These are phyloP conservation scores for Tetramorium simillimum DNA, from an alignment of 1,140 invertebrate genomes.

Conservation along the genomic window DNA sequence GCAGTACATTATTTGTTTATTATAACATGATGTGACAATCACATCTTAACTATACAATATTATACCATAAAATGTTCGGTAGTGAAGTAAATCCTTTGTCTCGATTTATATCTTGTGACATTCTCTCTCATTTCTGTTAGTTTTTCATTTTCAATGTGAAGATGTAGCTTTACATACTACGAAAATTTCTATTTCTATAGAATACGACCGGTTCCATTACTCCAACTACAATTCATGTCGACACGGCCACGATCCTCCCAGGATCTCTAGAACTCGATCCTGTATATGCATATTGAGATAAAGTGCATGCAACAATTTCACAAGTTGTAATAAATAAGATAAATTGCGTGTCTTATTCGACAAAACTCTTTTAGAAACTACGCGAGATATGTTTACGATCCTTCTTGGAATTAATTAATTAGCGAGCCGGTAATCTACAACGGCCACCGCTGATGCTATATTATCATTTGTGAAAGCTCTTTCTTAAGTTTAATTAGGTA, in stretches of 20 bases:
- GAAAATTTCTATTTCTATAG: conserved; percentile 25
- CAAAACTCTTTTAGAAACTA: conserved; percentile 13
- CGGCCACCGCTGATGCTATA: neutral
- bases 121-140: neutral
- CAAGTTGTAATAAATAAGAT: conserved; percentile 38
- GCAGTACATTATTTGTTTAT: conserved; percentile 17
- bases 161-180: neutral
- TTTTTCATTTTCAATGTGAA: neutral
- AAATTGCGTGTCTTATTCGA: conserved; percentile 12
- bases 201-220: conserved; percentile 43
- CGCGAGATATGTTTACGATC: conserved; percentile 33
- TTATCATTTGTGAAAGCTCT: conserved; percentile 24
- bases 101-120: neutral
- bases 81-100: neutral
- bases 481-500: conserved; percentile 10
- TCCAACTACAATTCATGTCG: neutral
- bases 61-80: neutral
- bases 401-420: conserved; percentile 50
- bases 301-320: conserved; percentile 25
- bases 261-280: conserved; percentile 34
- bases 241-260: neutral
- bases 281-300: neutral
- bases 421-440: conserved; percentile 11
- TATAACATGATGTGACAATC: neutral
- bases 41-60: neutral